Conservation (phyloP, 2,888 invertebrate species). For the Drosophila nigritarsus region DNA sequence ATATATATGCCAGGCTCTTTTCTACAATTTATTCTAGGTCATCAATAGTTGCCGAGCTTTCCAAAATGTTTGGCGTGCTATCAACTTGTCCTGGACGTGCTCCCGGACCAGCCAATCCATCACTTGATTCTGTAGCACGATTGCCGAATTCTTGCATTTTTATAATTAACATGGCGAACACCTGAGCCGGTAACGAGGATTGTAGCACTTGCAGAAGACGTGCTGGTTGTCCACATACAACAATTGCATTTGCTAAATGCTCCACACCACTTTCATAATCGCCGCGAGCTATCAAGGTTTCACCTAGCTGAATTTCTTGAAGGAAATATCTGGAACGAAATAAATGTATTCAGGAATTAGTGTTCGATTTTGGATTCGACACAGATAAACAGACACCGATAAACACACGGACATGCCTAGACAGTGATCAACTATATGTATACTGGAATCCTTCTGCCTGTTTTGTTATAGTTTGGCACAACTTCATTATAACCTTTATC, state of each 20-base stretch:
- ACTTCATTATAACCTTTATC: not conserved
- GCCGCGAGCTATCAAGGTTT: slow-evolving; percentile 94
- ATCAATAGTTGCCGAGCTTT: slow-evolving; percentile 76
- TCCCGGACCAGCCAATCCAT: slow-evolving; percentile 71
- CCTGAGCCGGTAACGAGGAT: slow-evolving; percentile 97
- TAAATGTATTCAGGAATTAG: not conserved
- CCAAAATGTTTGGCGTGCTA: slow-evolving; percentile 67
- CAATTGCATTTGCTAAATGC: slow-evolving; percentile 98
- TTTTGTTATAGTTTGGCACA: too few relatives aligned
- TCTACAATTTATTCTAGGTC: slow-evolving; percentile 81
- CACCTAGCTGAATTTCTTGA: slow-evolving; percentile 95
- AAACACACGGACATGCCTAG: not conserved
- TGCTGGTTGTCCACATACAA: slow-evolving; percentile 94
- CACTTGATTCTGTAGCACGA: slow-evolving; percentile 76
- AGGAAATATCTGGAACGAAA: slow-evolving; percentile 86
- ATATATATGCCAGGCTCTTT: slow-evolving; percentile 44
- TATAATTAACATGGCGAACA: slow-evolving; percentile 95
- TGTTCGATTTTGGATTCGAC: too few relatives aligned
- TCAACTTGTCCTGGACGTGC: slow-evolving; percentile 61
- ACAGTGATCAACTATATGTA: not conserved
- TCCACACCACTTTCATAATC: slow-evolving; percentile 96
- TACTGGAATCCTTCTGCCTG: too few relatives aligned
- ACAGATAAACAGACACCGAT: not conserved
- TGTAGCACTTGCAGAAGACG: slow-evolving; percentile 88
- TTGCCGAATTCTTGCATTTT: slow-evolving; percentile 86